phyloP scores from a whole-genome alignment of 2,113 vertebrate species.

The Neodon shergylaensis region DNA sequence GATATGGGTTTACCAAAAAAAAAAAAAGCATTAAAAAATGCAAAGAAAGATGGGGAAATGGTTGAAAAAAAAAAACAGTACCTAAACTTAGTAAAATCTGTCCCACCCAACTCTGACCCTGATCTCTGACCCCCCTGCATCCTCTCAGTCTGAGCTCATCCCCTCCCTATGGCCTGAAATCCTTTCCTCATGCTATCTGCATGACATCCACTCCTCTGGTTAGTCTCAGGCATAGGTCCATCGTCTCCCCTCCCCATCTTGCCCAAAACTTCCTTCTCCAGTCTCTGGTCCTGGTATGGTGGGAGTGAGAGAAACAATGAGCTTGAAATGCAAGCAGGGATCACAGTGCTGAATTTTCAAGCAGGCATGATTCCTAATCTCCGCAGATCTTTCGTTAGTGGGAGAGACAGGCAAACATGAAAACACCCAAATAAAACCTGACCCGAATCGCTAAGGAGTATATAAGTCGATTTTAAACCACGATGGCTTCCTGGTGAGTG shows the following conservation, averaged over 20 bases:
- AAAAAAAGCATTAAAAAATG: not conserved
- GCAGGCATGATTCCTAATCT: not conserved
- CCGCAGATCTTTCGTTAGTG: not conserved
- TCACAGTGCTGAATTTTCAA: not conserved
- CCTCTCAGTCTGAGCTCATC: not conserved
- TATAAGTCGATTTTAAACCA: not conserved
- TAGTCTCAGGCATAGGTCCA: not conserved
- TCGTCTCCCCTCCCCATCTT: not conserved
- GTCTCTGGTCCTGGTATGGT: not conserved
- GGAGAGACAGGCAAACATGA: not conserved
- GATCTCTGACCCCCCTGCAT: not conserved
- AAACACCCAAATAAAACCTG: conserved; percentile 47
- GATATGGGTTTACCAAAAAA: not conserved
- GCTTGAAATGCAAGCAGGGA: not conserved
- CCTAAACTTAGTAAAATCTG: not conserved
- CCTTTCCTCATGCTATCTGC: not conserved
- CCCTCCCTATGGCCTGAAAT: too few relatives aligned
- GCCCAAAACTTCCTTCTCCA: not conserved
- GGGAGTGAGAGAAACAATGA: not conserved
- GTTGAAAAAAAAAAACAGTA: not conserved
- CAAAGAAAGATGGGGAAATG: not conserved
- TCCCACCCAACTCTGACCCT: too few relatives aligned
- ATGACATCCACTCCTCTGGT: not conserved
- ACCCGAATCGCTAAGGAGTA: not conserved
- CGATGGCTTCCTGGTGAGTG: not conserved